These are phyloP conservation scores for Eurytemora carolleeae DNA, from an alignment of 1,140 invertebrate genomes.

Conservation along the genomic window DNA sequence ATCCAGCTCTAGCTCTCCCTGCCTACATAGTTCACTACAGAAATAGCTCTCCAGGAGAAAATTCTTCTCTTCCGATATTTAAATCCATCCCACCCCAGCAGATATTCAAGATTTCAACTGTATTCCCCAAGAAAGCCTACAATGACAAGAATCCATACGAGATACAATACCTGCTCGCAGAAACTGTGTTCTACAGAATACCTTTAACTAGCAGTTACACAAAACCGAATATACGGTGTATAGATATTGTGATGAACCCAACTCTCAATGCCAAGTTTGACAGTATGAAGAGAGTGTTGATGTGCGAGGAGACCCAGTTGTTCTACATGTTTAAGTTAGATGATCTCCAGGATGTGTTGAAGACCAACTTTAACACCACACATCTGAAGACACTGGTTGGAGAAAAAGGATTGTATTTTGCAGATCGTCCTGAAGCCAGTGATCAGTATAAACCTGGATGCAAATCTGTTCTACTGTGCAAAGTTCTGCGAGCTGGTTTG, in stretches of 20 bases:
- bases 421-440: background rate
- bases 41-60: no score
- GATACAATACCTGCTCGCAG: background rate
- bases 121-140: background rate
- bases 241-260: background rate
- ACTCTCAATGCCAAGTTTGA: background rate
- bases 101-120: background rate
- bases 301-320: background rate
- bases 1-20: background rate
- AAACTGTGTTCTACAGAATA: background rate
- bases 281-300: background rate
- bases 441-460: background rate
- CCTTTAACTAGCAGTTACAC: background rate
- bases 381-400: background rate
- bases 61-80: no score
- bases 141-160: background rate
- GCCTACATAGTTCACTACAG: conserved; percentile 7
- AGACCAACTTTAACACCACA: background rate
- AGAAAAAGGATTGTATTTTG: background rate
- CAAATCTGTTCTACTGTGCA: background rate
- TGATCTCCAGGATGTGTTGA: background rate
- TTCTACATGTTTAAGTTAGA: background rate
- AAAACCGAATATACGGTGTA: background rate
- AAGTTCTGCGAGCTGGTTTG: background rate
- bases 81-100: no score